Conservation (phyloP, 2,113 vertebrate genomes). For the Macroglossus sobrinus region DNA sequence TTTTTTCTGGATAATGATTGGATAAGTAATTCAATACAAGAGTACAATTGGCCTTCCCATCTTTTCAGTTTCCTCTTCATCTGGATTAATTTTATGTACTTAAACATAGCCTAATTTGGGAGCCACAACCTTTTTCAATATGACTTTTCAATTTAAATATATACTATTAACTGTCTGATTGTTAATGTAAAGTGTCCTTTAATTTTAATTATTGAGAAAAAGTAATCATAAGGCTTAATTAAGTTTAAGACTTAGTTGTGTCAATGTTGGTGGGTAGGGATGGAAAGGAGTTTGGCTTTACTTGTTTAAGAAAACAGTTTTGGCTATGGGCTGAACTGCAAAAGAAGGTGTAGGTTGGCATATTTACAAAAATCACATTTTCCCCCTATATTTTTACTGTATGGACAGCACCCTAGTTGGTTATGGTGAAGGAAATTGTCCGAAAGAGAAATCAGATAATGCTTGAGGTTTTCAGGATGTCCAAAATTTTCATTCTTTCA, state of each 20-base stretch:
- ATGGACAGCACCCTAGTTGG: not conserved
- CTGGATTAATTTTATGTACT: not conserved
- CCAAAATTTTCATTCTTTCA: not conserved
- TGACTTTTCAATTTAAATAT: not conserved
- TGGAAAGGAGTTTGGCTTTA: not conserved
- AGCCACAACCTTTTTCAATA: not conserved
- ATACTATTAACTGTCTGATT: not conserved
- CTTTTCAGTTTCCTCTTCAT: not conserved
- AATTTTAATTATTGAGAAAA: not conserved
- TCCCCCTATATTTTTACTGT: not conserved
- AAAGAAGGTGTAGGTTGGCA: not conserved
- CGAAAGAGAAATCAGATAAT: not conserved
- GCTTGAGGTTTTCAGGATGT: not conserved
- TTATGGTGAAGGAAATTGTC: not conserved
- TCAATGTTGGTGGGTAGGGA: rapidly evolving
- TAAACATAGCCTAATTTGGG: not conserved
- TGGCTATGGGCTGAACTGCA: not conserved
- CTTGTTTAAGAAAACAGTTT: not conserved
- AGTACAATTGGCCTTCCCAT: not conserved
- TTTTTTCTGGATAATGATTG: not conserved
- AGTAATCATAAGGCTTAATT: not conserved
- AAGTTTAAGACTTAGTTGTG: no score
- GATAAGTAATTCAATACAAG: not conserved
- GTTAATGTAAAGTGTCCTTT: not conserved
- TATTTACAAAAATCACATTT: not conserved